Conservation (phyloP, 2,888 invertebrate genomes). For the Theodoxus fluviatilis region DNA sequence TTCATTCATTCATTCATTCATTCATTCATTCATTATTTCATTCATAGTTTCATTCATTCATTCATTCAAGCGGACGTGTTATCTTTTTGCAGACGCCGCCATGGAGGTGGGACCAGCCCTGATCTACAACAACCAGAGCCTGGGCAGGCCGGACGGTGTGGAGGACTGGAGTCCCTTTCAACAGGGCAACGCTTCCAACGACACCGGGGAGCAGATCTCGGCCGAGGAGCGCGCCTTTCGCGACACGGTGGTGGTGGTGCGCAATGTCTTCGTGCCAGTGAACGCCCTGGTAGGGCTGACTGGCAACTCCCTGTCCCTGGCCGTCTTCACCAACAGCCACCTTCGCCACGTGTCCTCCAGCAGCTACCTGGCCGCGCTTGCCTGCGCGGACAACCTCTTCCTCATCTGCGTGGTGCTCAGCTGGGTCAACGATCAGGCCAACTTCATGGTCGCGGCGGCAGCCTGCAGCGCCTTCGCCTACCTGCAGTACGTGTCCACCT, state of each 20-base stretch:
- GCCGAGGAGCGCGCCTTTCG: slow-evolving; percentile 19
- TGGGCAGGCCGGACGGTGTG: too few species aligned
- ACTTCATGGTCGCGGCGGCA: too few species aligned
- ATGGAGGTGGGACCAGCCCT: too few species aligned
- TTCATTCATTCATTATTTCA: too few species aligned
- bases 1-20: too few species aligned
- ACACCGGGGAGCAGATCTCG: too few species aligned
- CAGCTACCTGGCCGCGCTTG: slow-evolving; percentile 79
- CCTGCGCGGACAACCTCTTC: slow-evolving; percentile 79
- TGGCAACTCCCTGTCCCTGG: slow-evolving; percentile 79
- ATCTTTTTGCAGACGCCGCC: too few species aligned
- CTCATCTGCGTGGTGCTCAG: slow-evolving; percentile 71
- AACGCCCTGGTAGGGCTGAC: slow-evolving; percentile 76
- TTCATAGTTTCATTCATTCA: too few species aligned
- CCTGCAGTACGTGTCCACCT: slow-evolving; percentile 73
- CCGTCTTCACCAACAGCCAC: slow-evolving; percentile 78
- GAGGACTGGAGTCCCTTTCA: too few species aligned
- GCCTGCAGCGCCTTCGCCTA: slow-evolving; percentile 43
- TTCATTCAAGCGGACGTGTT: too few species aligned
- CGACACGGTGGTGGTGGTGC: slow-evolving; percentile 12
- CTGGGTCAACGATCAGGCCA: slow-evolving; percentile 51
- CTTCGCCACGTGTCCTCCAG: slow-evolving; percentile 78
- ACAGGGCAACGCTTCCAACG: too few species aligned
- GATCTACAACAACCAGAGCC: too few species aligned
- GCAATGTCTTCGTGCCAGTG: slow-evolving; percentile 69